These are phyloP conservation scores for Paedocypris sp. DNA, from an alignment of 2,113 vertebrate genomes.

Conservation along the genomic window DNA sequence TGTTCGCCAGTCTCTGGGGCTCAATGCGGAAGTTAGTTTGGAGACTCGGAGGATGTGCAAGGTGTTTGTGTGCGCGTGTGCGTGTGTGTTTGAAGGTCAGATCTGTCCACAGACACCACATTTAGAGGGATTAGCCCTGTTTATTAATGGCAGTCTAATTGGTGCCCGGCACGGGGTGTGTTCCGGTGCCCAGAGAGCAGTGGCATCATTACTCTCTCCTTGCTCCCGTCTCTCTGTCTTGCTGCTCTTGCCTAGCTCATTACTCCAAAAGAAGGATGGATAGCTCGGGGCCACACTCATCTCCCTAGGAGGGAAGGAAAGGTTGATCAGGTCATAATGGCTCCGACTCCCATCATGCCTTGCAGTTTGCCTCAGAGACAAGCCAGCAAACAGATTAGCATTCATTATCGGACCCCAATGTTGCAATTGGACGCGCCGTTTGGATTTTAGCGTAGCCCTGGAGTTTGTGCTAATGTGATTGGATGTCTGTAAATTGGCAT, in stretches of 20 bases:
- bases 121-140: conserved; percentile 15
- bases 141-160: conserved; percentile 22
- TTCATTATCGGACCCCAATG: background rate
- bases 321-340: conserved; percentile 54
- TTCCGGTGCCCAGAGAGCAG: background rate
- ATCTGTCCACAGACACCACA: conserved; percentile 59
- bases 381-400: conserved; percentile 8
- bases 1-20: conserved; percentile 83
- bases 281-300: conserved; percentile 10
- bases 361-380: conserved; percentile 52
- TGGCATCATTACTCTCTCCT: conserved; percentile 18
- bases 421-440: background rate
- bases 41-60: conserved; percentile 60
- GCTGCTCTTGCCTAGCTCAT: conserved; percentile 13
- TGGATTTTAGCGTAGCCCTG: conserved; percentile 51
- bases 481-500: conserved; percentile 30
- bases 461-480: conserved; percentile 53
- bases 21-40: conserved; percentile 80
- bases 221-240: conserved; percentile 42
- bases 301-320: conserved; percentile 34
- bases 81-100: conserved; percentile 32
- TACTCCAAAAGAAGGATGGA: conserved; percentile 9
- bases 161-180: conserved; percentile 1
- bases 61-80: background rate
- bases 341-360: conserved; percentile 46